These are phyloP conservation scores for Harpegnathos saltator DNA, from an alignment of 1,140 invertebrate species.

Conservation along the genomic window DNA sequence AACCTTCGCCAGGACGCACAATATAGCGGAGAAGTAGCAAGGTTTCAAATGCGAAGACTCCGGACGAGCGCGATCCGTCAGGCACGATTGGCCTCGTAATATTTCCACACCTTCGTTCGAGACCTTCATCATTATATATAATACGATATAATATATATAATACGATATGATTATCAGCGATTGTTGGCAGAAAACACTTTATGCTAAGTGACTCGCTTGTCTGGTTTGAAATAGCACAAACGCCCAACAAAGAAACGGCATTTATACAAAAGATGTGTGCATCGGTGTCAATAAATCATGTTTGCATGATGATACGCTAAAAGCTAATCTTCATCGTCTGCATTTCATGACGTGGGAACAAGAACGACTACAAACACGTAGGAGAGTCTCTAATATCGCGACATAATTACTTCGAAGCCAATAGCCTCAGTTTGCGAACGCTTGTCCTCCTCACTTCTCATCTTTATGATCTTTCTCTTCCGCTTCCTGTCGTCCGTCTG, in stretches of 20 bases:
- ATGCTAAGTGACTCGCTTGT: neutral
- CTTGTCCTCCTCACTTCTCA: neutral
- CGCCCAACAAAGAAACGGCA: neutral
- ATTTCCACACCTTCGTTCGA: constrained; percentile 71
- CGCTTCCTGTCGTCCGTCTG: neutral
- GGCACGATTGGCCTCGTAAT: constrained; percentile 70
- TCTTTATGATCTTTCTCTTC: neutral
- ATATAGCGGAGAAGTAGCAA: constrained; percentile 79
- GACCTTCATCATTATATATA: too few species aligned
- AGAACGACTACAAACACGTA: too few species aligned
- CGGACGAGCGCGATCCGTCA: constrained; percentile 63
- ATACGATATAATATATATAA: too few species aligned
- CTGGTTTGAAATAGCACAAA: neutral
- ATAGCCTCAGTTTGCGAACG: neutral
- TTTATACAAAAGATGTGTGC: too few species aligned
- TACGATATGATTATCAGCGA: neutral
- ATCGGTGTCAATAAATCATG: too few species aligned
- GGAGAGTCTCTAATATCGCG: neutral
- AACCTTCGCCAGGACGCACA: constrained; percentile 80
- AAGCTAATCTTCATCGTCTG: neutral
- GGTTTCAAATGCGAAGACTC: constrained; percentile 76
- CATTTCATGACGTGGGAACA: neutral
- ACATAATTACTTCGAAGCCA: constrained; percentile 42
- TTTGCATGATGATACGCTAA: neutral
- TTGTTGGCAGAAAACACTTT: neutral